phyloP scores from a whole-genome alignment of 2,797 vertebrate genomes.

The Cryptoprocta ferox region DNA sequence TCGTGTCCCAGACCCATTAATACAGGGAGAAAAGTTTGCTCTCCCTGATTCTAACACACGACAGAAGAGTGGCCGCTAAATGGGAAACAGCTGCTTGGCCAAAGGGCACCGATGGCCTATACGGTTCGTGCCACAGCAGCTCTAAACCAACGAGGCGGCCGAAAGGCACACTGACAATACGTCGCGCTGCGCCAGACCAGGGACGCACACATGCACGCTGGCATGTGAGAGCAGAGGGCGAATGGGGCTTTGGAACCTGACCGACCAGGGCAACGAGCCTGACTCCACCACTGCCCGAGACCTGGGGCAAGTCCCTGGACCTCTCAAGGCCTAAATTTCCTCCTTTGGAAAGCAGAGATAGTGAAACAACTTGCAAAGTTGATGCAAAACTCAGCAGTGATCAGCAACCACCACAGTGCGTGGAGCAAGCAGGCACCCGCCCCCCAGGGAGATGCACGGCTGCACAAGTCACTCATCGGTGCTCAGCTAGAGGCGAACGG shows the following conservation, averaged over 20 bases:
- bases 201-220: fast-evolving
- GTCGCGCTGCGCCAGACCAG: neutral
- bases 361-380: neutral
- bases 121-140: neutral
- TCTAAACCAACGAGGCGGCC: neutral
- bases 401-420: neutral
- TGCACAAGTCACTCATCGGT: neutral
- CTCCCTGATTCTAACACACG: constrained; percentile 41
- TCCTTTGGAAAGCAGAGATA: constrained; percentile 12
- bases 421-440: neutral
- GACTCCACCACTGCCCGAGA: neutral
- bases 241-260: neutral
- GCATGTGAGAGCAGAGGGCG: neutral
- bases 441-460: neutral
- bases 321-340: neutral
- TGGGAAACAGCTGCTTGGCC: neutral
- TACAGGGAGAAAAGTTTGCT: neutral
- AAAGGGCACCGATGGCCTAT: neutral
- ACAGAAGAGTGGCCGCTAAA: neutral
- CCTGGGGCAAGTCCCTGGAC: neutral
- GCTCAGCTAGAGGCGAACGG: neutral
- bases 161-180: neutral
- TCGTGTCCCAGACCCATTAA: neutral
- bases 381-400: neutral
- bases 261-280: neutral